Conservation (phyloP, 2,113 vertebrate genomes). For the Chrysochloris asiatica region DNA sequence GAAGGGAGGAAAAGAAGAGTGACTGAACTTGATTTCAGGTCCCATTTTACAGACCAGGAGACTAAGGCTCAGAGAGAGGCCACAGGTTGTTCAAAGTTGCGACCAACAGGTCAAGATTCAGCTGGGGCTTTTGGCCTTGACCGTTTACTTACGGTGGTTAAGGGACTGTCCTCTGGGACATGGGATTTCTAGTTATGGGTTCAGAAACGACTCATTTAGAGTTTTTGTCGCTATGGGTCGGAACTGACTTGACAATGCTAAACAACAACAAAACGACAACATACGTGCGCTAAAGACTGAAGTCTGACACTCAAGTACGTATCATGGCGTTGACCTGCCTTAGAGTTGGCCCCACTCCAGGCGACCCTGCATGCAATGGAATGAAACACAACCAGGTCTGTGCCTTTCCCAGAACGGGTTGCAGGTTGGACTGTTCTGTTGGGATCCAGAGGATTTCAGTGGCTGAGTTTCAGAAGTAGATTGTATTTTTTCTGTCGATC, state of each 20-base stretch:
- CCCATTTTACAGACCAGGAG: neutral
- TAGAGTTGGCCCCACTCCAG: neutral
- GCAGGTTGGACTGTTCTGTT: neutral
- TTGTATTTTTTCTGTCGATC: neutral
- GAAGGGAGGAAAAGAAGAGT: neutral
- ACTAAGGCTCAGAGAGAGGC: neutral
- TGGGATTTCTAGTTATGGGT: neutral
- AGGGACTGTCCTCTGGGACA: neutral
- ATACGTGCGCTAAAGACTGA: neutral
- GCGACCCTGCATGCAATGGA: neutral
- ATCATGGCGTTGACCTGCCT: neutral
- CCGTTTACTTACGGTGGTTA: neutral
- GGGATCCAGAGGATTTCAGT: neutral
- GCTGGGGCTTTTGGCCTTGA: neutral
- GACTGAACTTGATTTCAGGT: neutral
- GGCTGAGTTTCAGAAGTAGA: neutral
- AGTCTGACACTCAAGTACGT: neutral
- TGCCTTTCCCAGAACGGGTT: neutral
- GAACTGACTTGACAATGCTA: too few relatives aligned
- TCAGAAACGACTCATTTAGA: too few relatives aligned
- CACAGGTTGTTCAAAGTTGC: rapidly evolving
- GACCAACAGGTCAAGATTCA: neutral
- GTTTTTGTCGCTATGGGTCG: too few relatives aligned
- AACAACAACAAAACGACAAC: too few relatives aligned
- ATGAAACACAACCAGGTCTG: neutral